phyloP scores from a whole-genome alignment of 2,113 vertebrate genomes.

The Azemiops feae region DNA sequence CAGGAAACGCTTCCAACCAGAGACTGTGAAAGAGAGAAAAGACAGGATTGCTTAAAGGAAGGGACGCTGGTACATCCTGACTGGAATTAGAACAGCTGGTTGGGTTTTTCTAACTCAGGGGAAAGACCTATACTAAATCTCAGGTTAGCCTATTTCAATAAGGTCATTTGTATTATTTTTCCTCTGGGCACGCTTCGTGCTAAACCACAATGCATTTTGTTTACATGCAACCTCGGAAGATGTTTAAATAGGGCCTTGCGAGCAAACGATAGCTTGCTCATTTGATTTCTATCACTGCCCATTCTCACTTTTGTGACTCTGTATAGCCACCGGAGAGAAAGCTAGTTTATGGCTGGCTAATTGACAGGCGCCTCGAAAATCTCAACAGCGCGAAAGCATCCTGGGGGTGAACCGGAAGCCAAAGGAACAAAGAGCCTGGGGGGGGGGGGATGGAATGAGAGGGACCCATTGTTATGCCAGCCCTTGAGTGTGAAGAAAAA shows the following conservation, averaged over 20 bases:
- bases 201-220: not conserved
- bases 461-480: not conserved
- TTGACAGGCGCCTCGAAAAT: too few relatives aligned
- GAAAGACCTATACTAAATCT: not conserved
- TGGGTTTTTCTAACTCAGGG: not conserved
- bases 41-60: not conserved
- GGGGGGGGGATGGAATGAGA: not conserved
- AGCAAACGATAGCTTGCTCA: not conserved
- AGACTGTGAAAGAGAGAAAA: accelerated
- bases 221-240: not conserved
- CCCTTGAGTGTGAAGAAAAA: too few relatives aligned
- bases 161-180: not conserved
- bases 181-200: not conserved
- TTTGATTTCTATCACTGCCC: not conserved
- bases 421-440: not conserved
- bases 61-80: not conserved
- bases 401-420: not conserved
- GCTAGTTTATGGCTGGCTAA: not conserved
- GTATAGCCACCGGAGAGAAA: not conserved
- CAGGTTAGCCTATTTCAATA: not conserved
- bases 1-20: accelerated
- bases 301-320: not conserved
- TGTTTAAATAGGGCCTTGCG: not conserved
- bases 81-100: not conserved
- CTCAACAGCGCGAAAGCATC: not conserved